These are phyloP conservation scores for Mellivora capensis DNA, from an alignment of 2,113 vertebrate species.

Conservation along the genomic window DNA sequence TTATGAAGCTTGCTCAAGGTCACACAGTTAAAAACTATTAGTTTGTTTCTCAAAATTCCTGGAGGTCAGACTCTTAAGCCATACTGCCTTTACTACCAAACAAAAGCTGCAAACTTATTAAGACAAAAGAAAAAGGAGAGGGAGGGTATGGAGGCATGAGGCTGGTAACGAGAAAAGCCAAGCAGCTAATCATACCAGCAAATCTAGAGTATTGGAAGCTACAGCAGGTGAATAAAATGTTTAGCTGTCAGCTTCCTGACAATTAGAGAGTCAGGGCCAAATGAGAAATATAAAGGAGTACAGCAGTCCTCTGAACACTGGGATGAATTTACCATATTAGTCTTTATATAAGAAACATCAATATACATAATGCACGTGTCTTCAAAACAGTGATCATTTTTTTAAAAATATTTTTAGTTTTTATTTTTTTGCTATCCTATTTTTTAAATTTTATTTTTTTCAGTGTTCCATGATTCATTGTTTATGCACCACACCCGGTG, in stretches of 20 bases:
- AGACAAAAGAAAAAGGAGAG: background rate
- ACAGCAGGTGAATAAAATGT: background rate
- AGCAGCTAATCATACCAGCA: background rate
- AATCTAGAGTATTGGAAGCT: background rate
- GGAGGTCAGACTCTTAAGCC: background rate
- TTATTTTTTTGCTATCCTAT: too few relatives aligned
- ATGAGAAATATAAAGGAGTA: background rate
- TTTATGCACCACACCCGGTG: too few relatives aligned
- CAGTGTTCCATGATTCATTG: too few relatives aligned
- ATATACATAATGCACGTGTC: background rate
- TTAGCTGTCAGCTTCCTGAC: background rate
- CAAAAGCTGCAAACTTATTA: background rate
- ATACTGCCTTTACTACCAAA: background rate
- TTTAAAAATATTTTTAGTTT: too few relatives aligned
- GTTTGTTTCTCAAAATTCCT: background rate
- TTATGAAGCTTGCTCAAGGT: background rate
- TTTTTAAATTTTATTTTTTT: too few relatives aligned
- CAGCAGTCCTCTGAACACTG: background rate
- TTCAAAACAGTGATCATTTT: background rate
- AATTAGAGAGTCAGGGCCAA: background rate
- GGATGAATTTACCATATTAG: background rate
- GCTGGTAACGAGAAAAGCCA: background rate
- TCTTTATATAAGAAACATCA: background rate
- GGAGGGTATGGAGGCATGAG: fast-evolving
- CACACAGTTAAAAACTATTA: background rate